phyloP scores from a whole-genome alignment of 2,888 invertebrate genomes.

The Parnassius orleans region DNA sequence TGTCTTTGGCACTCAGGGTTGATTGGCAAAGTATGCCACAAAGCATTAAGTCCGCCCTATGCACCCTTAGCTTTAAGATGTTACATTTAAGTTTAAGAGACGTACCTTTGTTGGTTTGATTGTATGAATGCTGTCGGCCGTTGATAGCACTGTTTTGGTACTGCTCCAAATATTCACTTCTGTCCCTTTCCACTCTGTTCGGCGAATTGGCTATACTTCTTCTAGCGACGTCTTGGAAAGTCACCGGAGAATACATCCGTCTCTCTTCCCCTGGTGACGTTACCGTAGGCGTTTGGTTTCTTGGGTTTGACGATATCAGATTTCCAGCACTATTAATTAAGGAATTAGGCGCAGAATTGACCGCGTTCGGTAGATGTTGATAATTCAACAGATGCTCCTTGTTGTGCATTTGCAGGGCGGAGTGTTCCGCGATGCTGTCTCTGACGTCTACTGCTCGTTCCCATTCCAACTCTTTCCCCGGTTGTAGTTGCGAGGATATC shows the following conservation, averaged over 20 bases:
- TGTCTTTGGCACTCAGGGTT: no score
- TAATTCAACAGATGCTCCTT: slow-evolving; percentile 31
- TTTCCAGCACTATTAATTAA: slow-evolving; percentile 43
- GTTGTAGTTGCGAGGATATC: slow-evolving; percentile 64
- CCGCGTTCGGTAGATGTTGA: slow-evolving; percentile 47
- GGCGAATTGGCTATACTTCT: slow-evolving; percentile 90
- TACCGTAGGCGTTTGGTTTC: slow-evolving; percentile 45
- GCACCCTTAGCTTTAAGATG: no score
- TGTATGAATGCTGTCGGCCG: slow-evolving; percentile 4
- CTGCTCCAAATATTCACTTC: slow-evolving; percentile 41
- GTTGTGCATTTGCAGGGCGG: slow-evolving; percentile 57
- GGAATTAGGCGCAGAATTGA: slow-evolving; percentile 49
- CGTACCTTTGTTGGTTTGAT: slow-evolving; percentile 20
- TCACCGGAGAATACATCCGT: slow-evolving; percentile 90
- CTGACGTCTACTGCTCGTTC: slow-evolving; percentile 68
- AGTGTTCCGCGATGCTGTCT: slow-evolving; percentile 71
- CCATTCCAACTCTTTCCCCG: slow-evolving; percentile 70
- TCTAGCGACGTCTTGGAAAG: slow-evolving; percentile 91
- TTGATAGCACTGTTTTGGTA: slow-evolving; percentile 13
- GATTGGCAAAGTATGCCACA: no score
- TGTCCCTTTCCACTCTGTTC: slow-evolving; percentile 64
- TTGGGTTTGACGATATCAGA: slow-evolving; percentile 41
- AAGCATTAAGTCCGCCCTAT: no score
- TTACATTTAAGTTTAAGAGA: neutral
- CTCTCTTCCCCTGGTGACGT: slow-evolving; percentile 82